Evolutionary conservation across 1,140 invertebrate species (phyloP).

Genomic region (Eupeodes corollae): DNA sequence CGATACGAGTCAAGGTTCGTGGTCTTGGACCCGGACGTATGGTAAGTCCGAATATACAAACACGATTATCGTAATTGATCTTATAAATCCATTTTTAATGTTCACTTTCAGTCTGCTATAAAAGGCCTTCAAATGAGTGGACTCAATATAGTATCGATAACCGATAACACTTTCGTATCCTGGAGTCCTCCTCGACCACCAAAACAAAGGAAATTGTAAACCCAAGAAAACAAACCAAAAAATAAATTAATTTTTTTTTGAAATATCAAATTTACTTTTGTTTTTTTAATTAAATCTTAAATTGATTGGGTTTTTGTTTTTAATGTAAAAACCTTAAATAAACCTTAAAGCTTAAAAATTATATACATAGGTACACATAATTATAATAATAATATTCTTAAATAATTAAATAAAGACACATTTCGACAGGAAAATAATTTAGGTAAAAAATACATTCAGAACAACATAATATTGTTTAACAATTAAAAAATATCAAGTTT

Average conservation of each 20-base stretch:
- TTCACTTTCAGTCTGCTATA: slow-evolving; percentile 58
- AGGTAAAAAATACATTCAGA: no score
- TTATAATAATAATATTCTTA: no score
- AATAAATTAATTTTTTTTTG: neutral
- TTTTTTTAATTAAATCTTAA: no score
- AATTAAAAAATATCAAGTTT: no score
- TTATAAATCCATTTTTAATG: neutral
- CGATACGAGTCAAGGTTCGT: slow-evolving; percentile 59
- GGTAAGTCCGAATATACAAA: slow-evolving; percentile 42
- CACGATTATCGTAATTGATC: neutral
- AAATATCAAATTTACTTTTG: no score
- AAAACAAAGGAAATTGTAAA: slow-evolving; percentile 63
- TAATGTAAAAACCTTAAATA: no score
- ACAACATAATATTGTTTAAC: no score
- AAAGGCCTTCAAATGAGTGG: slow-evolving; percentile 87
- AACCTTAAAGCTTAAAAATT: no score
- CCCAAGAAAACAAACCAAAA: neutral
- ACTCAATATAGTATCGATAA: slow-evolving; percentile 78
- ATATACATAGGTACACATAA: no score
- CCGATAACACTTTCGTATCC: slow-evolving; percentile 74
- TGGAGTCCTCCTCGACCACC: slow-evolving; percentile 62
- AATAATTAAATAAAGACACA: no score
- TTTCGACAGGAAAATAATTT: no score
- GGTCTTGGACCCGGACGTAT: slow-evolving; percentile 80
- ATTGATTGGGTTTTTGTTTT: no score